Evolutionary conservation across 1,140 invertebrate genomes (phyloP), one percentile per base, ranked within the genome.

Genomic region (Drosophila serrata): DNA sequence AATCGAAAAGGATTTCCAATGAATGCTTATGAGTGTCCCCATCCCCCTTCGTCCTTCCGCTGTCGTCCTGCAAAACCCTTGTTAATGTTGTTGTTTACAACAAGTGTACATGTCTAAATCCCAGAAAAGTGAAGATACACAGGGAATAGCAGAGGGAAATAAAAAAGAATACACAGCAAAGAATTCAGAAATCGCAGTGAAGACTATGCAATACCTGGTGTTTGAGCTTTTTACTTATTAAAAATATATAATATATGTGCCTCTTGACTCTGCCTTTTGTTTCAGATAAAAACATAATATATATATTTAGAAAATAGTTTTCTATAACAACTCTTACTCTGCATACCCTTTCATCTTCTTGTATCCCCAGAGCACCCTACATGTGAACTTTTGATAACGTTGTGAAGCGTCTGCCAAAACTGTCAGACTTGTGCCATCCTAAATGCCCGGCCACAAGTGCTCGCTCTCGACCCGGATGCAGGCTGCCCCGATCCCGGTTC

Each of bases 1-100:
- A 90, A 90, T 90, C 86, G 86, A 90, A 91, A 90, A 85, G 85
- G 85, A 90, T 90, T 85, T 90, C 78, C 80, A 87, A 88, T 87
- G 84, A 87, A 87, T 87, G 84, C 84, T 87, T 87, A 87, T 87
- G 85, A 87, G 85, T 87, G 80, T 87, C 51, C 51, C 49, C 31
- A 1, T 15, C 19, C 43, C 43, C 43, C 43, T 2, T 46, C 31
- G 31, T 33, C 31, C 31, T 35, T 53, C 51, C 33, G 51, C 51
- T 53, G 51, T 37, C 51, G 51, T 53, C 70, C 57, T 48, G 60
- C 45, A 48, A 82, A 88, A 82, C 80, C 80, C 84, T 87, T 88
- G 82, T 87, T 88, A 84, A 88, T 80, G 84, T 84, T 86, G 84
- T 88, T 86, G 82, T 88, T 86, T 86, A 86, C 82, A 86, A 88